These are phyloP conservation scores for Apteryx owenii DNA, from an alignment of 2,113 vertebrate species.

Conservation along the genomic window DNA sequence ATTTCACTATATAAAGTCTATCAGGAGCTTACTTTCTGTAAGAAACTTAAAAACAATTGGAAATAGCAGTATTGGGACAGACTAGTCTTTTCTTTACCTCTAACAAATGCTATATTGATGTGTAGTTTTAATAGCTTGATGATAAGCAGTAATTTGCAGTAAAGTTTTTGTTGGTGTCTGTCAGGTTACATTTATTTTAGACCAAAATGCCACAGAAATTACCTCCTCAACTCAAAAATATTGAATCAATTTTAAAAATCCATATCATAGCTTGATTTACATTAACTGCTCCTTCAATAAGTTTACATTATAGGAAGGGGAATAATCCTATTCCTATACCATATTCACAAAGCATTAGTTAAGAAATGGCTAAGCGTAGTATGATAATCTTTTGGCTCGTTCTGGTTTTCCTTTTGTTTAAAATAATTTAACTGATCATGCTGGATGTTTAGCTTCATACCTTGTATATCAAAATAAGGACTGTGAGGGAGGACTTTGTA, in stretches of 20 bases:
- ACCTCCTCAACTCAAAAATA: background rate
- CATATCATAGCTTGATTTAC: background rate
- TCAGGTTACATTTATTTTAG: background rate
- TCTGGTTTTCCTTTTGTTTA: background rate
- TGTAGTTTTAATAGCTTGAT: background rate
- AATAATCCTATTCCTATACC: background rate
- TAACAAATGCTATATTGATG: background rate
- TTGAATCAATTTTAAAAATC: background rate
- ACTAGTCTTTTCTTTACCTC: background rate
- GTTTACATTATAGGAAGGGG: background rate
- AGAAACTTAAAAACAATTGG: background rate
- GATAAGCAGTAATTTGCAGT: background rate
- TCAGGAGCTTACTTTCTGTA: background rate
- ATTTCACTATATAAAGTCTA: background rate
- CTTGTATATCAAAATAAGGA: background rate
- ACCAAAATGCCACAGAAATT: background rate
- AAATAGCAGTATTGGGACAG: background rate
- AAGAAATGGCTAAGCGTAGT: background rate
- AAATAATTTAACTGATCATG: background rate
- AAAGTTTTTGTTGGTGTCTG: background rate
- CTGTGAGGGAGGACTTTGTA: accelerated
- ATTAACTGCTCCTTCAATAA: background rate
- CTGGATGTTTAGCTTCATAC: background rate
- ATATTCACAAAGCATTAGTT: background rate
- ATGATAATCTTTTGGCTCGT: background rate